Evolutionary conservation across 1,140 invertebrate genomes (phyloP), one percentile per base, ranked within the genome.

Genomic region (Diuraphis noxia): DNA sequence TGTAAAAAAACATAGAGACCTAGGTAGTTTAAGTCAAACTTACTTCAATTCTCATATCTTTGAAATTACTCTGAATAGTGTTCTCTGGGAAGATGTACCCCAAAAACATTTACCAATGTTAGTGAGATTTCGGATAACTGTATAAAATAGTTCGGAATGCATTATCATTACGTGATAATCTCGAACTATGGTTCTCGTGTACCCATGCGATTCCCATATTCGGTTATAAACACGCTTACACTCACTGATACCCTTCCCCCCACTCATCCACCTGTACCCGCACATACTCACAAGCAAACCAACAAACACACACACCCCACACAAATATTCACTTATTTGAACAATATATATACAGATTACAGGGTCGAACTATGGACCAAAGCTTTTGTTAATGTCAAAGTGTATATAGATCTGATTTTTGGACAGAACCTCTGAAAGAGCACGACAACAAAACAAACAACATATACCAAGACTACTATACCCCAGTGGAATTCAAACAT

Each of bases 401-500:
- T n/a, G 81, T 43, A 43, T 43, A 43, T 43, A n/a, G 41, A 84
- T 84, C 25, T 84, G 38, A 41, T 84, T 84, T 84, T 84, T 84
- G 81, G 38, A 41, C 43, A 84, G 38, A 38, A 41, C 30, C 38
- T 40, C 81, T 17, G 81, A 84, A 40, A 40, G 23, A 25, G 25
- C 81, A 82, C 36, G 36, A 82, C 38, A 84, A 43, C 23, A 43
- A 43, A 85, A 85, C 82, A 43, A 85, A 85, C 82, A 46, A 46
- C 82, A 41, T 25, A n/a, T 41, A 43, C 30, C 40, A n/a, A 10
- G 7, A 17, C 17, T 36, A n/a, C 38, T 19, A n/a, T n/a, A 41
- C 82, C 82, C 40, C 82, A 43, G 30, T 13, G 41, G 34, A 85
- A 85, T 34, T 34, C 82, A 36, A 86, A 86, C 41, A 49, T 49